Evolutionary conservation across 2,888 invertebrate species (phyloP).

Genomic region (Scaptomyza cyrtandrae): DNA sequence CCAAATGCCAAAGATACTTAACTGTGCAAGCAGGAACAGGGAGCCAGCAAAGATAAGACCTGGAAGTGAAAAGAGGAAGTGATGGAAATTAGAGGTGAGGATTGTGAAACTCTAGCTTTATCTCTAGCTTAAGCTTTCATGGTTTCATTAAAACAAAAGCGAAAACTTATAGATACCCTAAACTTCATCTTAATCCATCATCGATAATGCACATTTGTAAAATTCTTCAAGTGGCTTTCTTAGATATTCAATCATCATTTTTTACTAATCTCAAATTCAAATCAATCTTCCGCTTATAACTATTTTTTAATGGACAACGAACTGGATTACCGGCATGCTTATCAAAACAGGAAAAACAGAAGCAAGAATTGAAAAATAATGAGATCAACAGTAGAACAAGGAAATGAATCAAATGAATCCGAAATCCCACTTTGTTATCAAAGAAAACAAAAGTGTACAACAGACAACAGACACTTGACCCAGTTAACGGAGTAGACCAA

Average conservation of each 20-base stretch:
- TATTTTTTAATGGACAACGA: background rate
- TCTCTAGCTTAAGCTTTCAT: no score
- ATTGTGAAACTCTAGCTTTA: no score
- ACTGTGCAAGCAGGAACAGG: conserved; percentile 93
- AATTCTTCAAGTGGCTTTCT: no score
- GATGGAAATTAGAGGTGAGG: background rate
- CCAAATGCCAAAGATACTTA: conserved; percentile 94
- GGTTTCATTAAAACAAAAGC: no score
- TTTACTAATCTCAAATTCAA: background rate
- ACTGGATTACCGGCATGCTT: conserved; percentile 30
- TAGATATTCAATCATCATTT: background rate
- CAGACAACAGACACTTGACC: conserved; percentile 63
- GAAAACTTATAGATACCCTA: no score
- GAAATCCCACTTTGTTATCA: conserved; percentile 57
- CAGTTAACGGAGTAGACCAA: conserved; percentile 38
- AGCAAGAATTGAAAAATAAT: conserved; percentile 28
- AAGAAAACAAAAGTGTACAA: conserved; percentile 77
- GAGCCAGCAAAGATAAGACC: conserved; percentile 94
- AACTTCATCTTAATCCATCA: no score
- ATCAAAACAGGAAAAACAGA: conserved; percentile 41
- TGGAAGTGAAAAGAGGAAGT: conserved; percentile 66
- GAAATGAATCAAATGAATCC: conserved; percentile 59
- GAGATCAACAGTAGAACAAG: conserved; percentile 41
- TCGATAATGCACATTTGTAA: no score
- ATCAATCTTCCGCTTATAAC: background rate